Conservation (phyloP, 2,888 invertebrate genomes). For the Dryadula phaetusa region DNA sequence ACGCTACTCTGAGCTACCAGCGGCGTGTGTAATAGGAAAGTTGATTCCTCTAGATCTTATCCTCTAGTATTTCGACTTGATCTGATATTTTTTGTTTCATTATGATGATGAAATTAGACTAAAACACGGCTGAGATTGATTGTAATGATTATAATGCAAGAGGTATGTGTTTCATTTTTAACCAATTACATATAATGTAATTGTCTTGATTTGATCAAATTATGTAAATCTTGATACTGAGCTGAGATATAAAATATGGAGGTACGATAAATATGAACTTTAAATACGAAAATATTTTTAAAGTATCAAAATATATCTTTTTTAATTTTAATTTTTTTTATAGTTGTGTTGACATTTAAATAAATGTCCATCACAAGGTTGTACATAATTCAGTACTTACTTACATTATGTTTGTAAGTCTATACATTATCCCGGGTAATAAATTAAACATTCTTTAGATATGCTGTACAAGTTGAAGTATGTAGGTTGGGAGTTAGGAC, state of each 20-base stretch:
- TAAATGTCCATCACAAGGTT: conserved; percentile 25
- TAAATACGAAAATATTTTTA: neutral
- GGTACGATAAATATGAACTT: neutral
- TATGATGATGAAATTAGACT: conserved; percentile 67
- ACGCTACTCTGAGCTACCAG: conserved; percentile 80
- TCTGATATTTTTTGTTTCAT: conserved; percentile 60
- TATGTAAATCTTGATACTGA: conserved; percentile 35
- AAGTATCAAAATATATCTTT: too few species aligned
- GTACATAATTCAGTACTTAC: conserved; percentile 22
- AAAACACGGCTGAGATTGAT: conserved; percentile 53
- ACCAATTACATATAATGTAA: conserved; percentile 41
- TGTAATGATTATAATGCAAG: conserved; percentile 50
- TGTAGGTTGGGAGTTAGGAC: conserved; percentile 51
- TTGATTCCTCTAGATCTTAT: conserved; percentile 71
- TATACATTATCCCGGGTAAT: conserved; percentile 36
- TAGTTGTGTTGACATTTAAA: conserved; percentile 17
- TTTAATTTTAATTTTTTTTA: too few species aligned
- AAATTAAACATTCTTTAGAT: conserved; percentile 42
- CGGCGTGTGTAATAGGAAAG: conserved; percentile 76
- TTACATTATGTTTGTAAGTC: conserved; percentile 21
- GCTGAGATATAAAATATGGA: neutral
- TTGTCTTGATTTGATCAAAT: conserved; percentile 40
- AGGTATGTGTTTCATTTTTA: conserved; percentile 41
- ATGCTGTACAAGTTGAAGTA: conserved; percentile 48
- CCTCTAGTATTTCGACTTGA: conserved; percentile 71